Evolutionary conservation across 2,113 vertebrate species (phyloP).

Genomic region (Perca fluviatilis): DNA sequence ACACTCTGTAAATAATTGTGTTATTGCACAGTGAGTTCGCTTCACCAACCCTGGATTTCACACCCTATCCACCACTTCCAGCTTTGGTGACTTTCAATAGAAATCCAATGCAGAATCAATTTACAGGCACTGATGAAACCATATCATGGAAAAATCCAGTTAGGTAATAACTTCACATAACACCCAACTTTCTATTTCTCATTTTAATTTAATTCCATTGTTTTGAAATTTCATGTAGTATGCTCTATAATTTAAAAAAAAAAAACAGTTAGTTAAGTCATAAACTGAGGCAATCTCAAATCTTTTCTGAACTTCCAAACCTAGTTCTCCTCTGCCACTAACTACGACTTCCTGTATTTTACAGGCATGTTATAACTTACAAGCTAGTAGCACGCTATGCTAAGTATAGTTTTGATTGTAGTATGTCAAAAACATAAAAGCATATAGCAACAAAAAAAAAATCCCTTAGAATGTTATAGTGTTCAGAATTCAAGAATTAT

Average conservation of each 20-base stretch:
- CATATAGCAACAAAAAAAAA: no score
- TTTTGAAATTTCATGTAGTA: no score
- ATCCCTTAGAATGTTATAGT: background rate
- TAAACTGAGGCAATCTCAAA: background rate
- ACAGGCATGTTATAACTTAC: background rate
- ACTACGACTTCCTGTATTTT: background rate
- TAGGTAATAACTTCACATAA: background rate
- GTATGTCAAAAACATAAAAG: background rate
- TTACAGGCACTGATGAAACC: background rate
- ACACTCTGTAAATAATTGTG: constrained; percentile 58
- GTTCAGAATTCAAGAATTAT: background rate
- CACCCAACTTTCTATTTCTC: background rate
- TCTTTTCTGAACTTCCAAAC: background rate
- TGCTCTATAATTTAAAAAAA: background rate
- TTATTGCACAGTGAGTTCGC: constrained; percentile 50
- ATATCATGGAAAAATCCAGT: background rate
- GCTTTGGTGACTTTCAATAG: constrained; percentile 1
- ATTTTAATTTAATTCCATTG: background rate
- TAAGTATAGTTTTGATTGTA: background rate
- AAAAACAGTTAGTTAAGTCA: background rate
- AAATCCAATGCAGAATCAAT: background rate
- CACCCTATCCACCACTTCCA: constrained; percentile 15
- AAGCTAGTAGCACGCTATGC: background rate
- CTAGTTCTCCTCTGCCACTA: background rate
- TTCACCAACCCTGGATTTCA: constrained; percentile 43